A percentile compares a stretch with the other conserved stretches of the same genome.
Evolutionary conservation across 1,140 invertebrate species (phyloP).

Genomic region (Lutraria rhynchaena): DNA sequence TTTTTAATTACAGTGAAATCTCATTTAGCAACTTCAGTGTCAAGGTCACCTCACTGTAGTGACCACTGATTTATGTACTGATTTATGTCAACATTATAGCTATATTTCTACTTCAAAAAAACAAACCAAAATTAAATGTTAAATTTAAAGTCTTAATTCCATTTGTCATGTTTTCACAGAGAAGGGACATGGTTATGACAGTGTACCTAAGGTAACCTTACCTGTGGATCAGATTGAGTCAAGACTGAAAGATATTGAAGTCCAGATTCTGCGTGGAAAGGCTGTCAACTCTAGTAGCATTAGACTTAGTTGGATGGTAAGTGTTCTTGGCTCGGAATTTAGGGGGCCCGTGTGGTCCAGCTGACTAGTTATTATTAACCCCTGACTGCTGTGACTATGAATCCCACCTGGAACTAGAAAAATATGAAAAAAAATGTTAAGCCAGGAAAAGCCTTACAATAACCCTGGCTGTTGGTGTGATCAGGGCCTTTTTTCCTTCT

Average conservation of each 20-base stretch:
- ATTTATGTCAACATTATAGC: not conserved
- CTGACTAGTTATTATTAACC: not conserved
- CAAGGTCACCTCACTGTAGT: too few species aligned
- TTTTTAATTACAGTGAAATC: too few species aligned
- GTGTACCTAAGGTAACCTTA: slow-evolving; percentile 46
- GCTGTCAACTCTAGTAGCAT: slow-evolving; percentile 91
- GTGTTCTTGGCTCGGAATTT: slow-evolving; percentile 67
- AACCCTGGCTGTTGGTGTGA: too few species aligned
- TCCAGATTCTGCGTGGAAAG: slow-evolving; percentile 90
- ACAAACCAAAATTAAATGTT: too few species aligned
- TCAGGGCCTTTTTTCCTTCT: too few species aligned
- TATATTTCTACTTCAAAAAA: not conserved
- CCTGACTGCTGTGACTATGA: too few species aligned
- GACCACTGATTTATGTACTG: not conserved
- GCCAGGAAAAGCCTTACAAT: not conserved
- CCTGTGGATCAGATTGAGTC: slow-evolving; percentile 77
- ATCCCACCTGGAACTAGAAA: too few species aligned
- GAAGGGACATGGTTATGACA: slow-evolving; percentile 10
- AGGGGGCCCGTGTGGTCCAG: not conserved
- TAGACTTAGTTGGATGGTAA: slow-evolving; percentile 92
- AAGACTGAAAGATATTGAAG: slow-evolving; percentile 90
- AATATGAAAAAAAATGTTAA: not conserved
- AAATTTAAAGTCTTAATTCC: too few species aligned
- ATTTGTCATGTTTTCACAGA: too few species aligned
- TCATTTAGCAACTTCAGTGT: too few species aligned